Evolutionary conservation across 1,140 invertebrate genomes (phyloP), one percentile per base, ranked within the genome.

Genomic region (Ceratitis capitata): DNA sequence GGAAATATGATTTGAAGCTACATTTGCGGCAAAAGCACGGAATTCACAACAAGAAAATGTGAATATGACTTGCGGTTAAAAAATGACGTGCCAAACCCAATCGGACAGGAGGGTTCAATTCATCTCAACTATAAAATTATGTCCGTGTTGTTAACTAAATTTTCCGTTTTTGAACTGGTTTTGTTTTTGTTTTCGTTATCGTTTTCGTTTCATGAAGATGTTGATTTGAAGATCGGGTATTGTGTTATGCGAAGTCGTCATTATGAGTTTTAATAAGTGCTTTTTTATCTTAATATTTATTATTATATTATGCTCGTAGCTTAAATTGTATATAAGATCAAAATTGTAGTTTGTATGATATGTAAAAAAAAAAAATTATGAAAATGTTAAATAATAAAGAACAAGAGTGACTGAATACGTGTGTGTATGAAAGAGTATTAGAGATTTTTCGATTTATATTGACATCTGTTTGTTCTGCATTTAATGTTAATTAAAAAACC

Each of bases 1-100:
- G 91, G 91, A 90, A 89, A 32, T 92, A 92, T 78, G 91, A 92
- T 86, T 84, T 92, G 45, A 92, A 92, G 84, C 83, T 92, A 85
- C 91, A 92, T 86, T 84, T 92, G 85, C 83, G 90, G 39, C 91
- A 92, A 56, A 92, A 92, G 78, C 91, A 92, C 83, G 91, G 91
- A 82, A 92, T 92, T 82, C 91, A 91, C 86, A 87, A 91, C 29
- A 91, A 91, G 86, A 91, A 91, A 86, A 87, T 91, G 87, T 91
- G 89, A 88, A 69, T 78, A n/a, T 7, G 10, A 78, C 32, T 12
- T 10, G 58, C 26, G 23, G 58, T 26, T 12, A 12, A 23, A 12
- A 32, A 61, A 61, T 61, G 29, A 69, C 29, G 61, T 39, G 61
- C 29, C 58, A 69, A 69, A 19, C n/a, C 16, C 32, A 35, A 35